Percentiles rank a stretch among this genome's conserved stretches.
phyloP scores from a whole-genome alignment of 37 sponge, comb jelly and placozoan species.

The Hexactinellida sp. region DNA sequence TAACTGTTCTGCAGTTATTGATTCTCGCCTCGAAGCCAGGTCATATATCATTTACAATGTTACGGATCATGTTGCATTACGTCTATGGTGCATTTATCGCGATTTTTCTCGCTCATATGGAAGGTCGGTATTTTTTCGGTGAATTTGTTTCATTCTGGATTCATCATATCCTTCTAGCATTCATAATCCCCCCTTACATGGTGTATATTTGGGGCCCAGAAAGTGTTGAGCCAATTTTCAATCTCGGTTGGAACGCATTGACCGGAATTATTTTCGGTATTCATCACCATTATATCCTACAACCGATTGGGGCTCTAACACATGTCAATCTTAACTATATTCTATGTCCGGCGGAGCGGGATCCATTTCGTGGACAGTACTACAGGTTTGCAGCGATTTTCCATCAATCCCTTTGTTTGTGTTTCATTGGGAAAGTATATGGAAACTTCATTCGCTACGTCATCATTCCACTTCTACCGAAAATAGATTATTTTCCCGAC shows the following conservation, averaged over 20 bases:
- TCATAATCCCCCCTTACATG: constrained; percentile 65
- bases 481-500: not conserved
- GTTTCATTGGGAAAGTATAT: constrained; percentile 50
- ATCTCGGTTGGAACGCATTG: constrained; percentile 63
- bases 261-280: constrained; percentile 62
- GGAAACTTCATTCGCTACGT: not conserved
- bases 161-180: constrained; percentile 68
- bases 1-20: constrained; percentile 53
- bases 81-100: constrained; percentile 75
- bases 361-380: constrained; percentile 74
- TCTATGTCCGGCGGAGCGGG: constrained; percentile 55
- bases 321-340: constrained; percentile 78
- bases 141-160: constrained; percentile 55
- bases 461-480: not conserved
- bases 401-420: constrained; percentile 52
- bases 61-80: constrained; percentile 62
- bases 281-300: constrained; percentile 65
- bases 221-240: constrained; percentile 47
- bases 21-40: constrained; percentile 38
- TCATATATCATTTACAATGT: not conserved
- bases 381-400: constrained; percentile 52
- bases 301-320: constrained; percentile 51
- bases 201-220: constrained; percentile 55
- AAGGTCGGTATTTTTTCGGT: constrained; percentile 31
- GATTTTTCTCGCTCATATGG: constrained; percentile 54